phyloP scores from a whole-genome alignment of 2,888 invertebrate genomes.

The Sabatieria punctata region DNA sequence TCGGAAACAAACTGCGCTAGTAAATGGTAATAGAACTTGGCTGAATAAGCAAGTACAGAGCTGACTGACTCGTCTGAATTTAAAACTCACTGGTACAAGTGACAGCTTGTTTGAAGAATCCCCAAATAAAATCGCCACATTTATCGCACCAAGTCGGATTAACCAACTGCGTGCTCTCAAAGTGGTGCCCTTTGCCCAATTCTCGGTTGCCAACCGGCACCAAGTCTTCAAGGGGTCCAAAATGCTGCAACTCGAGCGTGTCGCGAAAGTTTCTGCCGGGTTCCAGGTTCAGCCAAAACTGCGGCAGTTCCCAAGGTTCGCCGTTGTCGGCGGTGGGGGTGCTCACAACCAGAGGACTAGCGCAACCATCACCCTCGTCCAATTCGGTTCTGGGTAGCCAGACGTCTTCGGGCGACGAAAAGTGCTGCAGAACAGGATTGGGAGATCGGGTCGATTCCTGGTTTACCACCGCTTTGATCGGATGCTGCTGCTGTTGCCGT shows the following conservation, averaged over 20 bases:
- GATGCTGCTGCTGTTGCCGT: not conserved
- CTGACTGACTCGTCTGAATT: too few species aligned
- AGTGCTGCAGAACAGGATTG: too few species aligned
- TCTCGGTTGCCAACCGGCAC: conserved; percentile 17
- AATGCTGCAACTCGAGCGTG: conserved; percentile 16
- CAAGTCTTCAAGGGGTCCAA: conserved; percentile 19
- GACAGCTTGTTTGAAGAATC: conserved; percentile 35
- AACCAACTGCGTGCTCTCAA: conserved; percentile 16
- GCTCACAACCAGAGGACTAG: not conserved
- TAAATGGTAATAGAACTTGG: too few species aligned
- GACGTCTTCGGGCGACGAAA: not conserved
- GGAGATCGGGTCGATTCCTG: not conserved
- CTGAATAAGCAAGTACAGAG: too few species aligned
- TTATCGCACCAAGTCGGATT: conserved; percentile 40
- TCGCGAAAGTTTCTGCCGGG: conserved; percentile 4
- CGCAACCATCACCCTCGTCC: not conserved
- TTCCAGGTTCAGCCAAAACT: conserved; percentile 14
- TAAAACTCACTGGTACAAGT: conserved; percentile 35
- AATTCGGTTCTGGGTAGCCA: not conserved
- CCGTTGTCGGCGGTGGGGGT: not conserved
- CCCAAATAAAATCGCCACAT: conserved; percentile 40
- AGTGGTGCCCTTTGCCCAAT: conserved; percentile 22
- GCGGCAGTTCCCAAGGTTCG: not conserved
- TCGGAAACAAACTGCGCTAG: too few species aligned
- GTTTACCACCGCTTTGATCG: not conserved